Conservation (phyloP, 2,113 vertebrate genomes). For the Platichthys stellatus region DNA sequence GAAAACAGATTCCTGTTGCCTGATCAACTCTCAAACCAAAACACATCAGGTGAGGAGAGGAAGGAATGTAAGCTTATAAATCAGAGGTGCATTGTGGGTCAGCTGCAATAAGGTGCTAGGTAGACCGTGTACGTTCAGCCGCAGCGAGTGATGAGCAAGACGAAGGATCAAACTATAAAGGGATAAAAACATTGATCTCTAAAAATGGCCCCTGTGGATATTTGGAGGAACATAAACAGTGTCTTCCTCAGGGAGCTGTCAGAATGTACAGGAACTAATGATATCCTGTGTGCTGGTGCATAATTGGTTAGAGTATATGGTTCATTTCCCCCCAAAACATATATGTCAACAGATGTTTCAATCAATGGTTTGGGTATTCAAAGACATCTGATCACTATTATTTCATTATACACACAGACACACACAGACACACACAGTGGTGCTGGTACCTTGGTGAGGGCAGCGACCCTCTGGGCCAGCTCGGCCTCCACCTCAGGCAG, state of each 20-base stretch:
- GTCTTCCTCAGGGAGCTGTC: slow-evolving; percentile 27
- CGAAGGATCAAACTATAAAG: slow-evolving; percentile 63
- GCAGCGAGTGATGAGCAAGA: slow-evolving; percentile 16
- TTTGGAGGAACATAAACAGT: slow-evolving; percentile 61
- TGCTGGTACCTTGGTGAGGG: slow-evolving; percentile 91
- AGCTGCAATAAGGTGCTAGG: slow-evolving; percentile 33
- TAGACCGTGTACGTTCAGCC: background rate
- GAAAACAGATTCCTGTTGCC: too few relatives aligned
- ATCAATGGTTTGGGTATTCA: too few relatives aligned
- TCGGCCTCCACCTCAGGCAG: slow-evolving; percentile 97
- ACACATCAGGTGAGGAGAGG: too few relatives aligned
- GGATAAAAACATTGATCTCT: slow-evolving; percentile 52
- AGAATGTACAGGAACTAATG: slow-evolving; percentile 16
- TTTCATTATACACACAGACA: too few relatives aligned
- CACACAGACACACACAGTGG: too few relatives aligned
- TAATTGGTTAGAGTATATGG: background rate
- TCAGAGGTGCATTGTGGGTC: background rate
- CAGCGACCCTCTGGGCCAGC: slow-evolving; percentile 94
- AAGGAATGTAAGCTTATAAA: background rate
- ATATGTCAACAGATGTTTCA: too few relatives aligned
- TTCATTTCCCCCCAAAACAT: too few relatives aligned
- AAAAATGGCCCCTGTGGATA: slow-evolving; percentile 55
- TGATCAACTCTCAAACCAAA: too few relatives aligned
- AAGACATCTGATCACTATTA: too few relatives aligned
- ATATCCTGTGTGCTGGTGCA: background rate